Conservation (phyloP, 1,140 invertebrate species). For the Augochlora pura region DNA sequence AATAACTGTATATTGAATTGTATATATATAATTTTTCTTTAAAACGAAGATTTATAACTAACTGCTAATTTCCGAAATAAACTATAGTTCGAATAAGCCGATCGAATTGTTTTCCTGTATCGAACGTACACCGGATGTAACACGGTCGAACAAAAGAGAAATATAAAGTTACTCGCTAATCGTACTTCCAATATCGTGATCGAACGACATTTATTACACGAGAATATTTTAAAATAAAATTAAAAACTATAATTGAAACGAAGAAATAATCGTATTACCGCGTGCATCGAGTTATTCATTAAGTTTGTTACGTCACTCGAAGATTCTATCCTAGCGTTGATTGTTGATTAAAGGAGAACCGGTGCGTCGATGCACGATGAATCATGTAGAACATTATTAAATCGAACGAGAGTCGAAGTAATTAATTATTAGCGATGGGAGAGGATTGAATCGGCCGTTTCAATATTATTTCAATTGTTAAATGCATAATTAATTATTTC, state of each 20-base stretch:
- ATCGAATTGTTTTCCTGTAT: background rate
- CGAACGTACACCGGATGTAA: background rate
- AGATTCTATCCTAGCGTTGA: background rate
- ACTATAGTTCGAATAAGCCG: background rate
- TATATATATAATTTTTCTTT: background rate
- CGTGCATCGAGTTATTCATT: background rate
- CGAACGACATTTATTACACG: background rate
- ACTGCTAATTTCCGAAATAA: background rate
- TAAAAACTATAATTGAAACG: no score
- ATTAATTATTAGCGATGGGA: background rate
- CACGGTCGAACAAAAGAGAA: no score
- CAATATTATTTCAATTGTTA: no score
- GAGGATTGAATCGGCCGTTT: background rate
- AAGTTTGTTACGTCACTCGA: background rate
- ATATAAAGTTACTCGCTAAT: conserved; percentile 7
- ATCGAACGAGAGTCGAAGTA: background rate
- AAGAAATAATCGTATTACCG: background rate
- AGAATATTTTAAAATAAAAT: no score
- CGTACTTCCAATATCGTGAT: background rate
- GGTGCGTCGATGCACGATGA: background rate
- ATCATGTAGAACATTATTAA: background rate
- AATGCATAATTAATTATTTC: background rate
- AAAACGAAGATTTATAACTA: background rate
- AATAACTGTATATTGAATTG: background rate
- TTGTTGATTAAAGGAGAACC: background rate